phyloP scores from a whole-genome alignment of 2,797 vertebrate species.

The Notoglanidium macrostoma region DNA sequence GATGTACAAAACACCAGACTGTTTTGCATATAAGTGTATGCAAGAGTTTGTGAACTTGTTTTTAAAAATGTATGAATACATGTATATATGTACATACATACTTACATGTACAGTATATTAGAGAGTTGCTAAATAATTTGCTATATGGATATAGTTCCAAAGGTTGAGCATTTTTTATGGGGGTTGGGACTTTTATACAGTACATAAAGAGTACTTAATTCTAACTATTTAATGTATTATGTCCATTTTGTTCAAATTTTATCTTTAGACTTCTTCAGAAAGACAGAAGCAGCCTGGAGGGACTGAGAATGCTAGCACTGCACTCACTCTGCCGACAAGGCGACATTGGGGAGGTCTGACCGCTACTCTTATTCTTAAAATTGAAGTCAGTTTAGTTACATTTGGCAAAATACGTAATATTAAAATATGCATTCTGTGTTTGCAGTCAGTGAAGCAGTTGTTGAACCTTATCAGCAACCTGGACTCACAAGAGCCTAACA shows the following conservation, averaged over 20 bases:
- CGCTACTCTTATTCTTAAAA: not conserved
- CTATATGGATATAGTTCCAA: not conserved
- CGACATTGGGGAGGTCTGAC: conserved; percentile 82
- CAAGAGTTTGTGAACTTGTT: not conserved
- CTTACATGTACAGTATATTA: not conserved
- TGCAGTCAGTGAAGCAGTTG: conserved; percentile 83
- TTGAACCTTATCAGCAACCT: conserved; percentile 81
- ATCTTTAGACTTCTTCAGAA: conserved; percentile 84
- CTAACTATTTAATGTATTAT: not conserved
- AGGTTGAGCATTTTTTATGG: not conserved
- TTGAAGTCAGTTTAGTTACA: not conserved
- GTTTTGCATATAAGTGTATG: not conserved
- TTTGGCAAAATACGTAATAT: not conserved
- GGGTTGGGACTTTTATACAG: not conserved
- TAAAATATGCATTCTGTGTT: conserved; percentile 28
- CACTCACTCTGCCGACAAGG: conserved; percentile 89
- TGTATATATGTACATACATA: no score
- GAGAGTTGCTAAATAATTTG: not conserved
- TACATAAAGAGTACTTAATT: not conserved
- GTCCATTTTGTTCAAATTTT: not conserved
- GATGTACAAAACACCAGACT: not conserved
- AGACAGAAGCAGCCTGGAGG: conserved; percentile 89
- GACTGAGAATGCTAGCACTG: conserved; percentile 86
- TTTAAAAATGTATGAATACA: not conserved
- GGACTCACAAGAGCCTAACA: conserved; percentile 84